A percentile compares a stretch with the other conserved stretches of the same genome.
Evolutionary conservation across 2,888 invertebrate species (phyloP).

Genomic region (Mystacides longicornis): DNA sequence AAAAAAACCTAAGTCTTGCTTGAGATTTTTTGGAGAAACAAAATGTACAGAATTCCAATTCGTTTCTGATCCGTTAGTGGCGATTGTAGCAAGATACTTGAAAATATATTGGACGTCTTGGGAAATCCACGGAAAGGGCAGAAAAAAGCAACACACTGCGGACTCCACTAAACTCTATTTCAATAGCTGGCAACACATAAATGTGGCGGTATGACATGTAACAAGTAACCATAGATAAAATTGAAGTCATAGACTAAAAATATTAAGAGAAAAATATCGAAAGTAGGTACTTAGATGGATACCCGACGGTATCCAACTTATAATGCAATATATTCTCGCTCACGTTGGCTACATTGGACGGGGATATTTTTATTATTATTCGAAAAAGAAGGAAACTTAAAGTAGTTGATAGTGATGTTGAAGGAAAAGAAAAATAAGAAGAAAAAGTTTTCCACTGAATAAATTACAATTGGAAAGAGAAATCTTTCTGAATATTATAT

Average conservation of each 20-base stretch:
- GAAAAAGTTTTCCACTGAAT: not conserved
- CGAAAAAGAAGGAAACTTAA: not conserved
- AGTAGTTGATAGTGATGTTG: not conserved
- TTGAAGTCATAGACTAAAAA: too few species aligned
- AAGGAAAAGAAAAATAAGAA: not conserved
- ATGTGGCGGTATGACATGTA: not conserved
- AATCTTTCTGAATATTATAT: too few species aligned
- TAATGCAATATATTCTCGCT: not conserved
- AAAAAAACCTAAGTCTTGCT: too few species aligned
- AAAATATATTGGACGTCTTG: slow-evolving; percentile 2
- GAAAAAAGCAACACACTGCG: not conserved
- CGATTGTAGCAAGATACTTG: not conserved
- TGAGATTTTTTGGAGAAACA: too few species aligned
- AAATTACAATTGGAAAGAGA: not conserved
- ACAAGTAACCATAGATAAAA: too few species aligned
- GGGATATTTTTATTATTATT: not conserved
- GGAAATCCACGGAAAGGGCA: not conserved
- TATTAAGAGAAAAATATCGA: too few species aligned
- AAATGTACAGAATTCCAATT: too few species aligned
- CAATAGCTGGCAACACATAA: not conserved
- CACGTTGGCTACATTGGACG: not conserved
- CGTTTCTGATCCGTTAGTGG: not conserved
- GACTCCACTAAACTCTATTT: not conserved
- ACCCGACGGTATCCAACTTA: not conserved
- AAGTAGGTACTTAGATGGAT: too few species aligned